A percentile compares a stretch with the other conserved stretches of the same genome.
phyloP scores from a whole-genome alignment of 2,113 vertebrate genomes.

The Mus musculus region DNA sequence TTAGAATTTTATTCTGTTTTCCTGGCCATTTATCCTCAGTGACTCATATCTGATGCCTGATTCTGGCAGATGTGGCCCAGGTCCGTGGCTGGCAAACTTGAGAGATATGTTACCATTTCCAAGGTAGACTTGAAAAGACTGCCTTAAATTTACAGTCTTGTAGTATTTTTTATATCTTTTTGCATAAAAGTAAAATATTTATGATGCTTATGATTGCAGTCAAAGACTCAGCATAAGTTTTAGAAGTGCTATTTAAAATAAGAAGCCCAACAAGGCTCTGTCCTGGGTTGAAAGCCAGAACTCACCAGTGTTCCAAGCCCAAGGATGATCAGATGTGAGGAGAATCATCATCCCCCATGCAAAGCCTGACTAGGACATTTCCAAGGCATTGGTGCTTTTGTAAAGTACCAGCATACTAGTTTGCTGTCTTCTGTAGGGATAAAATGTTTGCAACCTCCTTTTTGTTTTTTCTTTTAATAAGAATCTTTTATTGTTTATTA shows the following conservation, averaged over 20 bases:
- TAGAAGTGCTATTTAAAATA: not conserved
- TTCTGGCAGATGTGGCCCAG: not conserved
- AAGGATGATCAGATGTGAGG: not conserved
- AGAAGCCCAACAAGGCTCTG: not conserved
- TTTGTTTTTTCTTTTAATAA: slow-evolving; percentile 71
- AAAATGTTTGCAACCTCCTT: too few relatives aligned
- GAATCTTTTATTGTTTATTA: slow-evolving; percentile 72
- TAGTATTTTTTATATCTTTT: not conserved
- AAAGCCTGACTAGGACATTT: not conserved
- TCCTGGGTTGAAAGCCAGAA: not conserved
- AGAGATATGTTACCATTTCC: not conserved
- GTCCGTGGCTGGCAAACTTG: not conserved
- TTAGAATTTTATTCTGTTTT: not conserved
- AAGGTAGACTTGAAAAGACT: not conserved
- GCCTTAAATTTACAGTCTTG: not conserved
- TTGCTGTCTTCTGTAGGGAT: not conserved
- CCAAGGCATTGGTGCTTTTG: not conserved
- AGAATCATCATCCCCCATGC: not conserved
- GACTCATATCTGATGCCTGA: not conserved
- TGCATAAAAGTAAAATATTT: not conserved
- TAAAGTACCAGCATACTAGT: not conserved
- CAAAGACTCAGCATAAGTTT: not conserved
- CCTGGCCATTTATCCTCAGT: not conserved
- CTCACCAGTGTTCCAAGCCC: not conserved
- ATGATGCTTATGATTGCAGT: not conserved